Evolutionary conservation across 2,888 invertebrate genomes (phyloP).

Genomic region (Epinotia nisella): DNA sequence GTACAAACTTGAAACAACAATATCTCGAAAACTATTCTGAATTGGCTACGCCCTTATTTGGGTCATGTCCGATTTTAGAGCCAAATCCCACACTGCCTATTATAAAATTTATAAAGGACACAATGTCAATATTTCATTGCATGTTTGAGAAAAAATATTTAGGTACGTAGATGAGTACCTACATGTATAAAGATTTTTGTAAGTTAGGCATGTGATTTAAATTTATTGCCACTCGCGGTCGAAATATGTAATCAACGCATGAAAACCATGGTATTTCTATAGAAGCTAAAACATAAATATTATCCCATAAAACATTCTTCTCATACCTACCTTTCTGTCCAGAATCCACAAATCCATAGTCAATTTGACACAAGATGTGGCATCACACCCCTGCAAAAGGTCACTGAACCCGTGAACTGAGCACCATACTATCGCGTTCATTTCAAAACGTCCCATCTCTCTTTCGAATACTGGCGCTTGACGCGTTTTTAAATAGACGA

Average conservation of each 20-base stretch:
- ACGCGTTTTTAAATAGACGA: neutral
- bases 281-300: neutral
- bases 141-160: no score
- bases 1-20: no score
- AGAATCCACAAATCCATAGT: constrained; percentile 42
- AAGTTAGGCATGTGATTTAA: neutral
- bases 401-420: constrained; percentile 36
- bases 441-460: neutral
- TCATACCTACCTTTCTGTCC: constrained; percentile 4
- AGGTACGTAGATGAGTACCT: neutral
- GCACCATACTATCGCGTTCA: constrained; percentile 7
- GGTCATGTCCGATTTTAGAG: no score
- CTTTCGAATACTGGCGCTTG: neutral
- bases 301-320: neutral
- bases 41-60: no score
- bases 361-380: constrained; percentile 45
- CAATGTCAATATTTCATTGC: no score
- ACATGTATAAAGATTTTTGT: neutral
- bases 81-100: no score
- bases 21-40: no score
- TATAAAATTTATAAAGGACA: no score
- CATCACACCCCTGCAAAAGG: constrained; percentile 41
- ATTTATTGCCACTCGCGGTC: neutral
- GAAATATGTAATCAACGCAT: neutral
- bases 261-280: neutral